A percentile compares a stretch with the other conserved stretches of the same genome.
Evolutionary conservation across 2,888 invertebrate species (phyloP).

Genomic region (Drosophila bunnanda): DNA sequence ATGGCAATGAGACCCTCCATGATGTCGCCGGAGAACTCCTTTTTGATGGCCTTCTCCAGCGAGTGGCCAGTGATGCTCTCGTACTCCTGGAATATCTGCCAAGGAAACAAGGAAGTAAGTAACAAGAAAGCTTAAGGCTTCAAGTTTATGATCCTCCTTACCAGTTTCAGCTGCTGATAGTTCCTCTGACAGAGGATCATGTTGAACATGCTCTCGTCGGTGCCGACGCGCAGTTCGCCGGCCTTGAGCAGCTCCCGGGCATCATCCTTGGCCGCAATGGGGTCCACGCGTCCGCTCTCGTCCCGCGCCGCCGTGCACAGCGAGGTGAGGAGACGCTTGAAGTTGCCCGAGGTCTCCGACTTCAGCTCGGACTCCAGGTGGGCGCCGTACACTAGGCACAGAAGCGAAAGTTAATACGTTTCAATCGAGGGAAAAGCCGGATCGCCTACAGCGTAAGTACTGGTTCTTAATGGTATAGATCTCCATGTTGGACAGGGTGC

Average conservation of each 20-base stretch:
- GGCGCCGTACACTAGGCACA: slow-evolving; percentile 89
- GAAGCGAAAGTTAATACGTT: neutral
- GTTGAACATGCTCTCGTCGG: slow-evolving; percentile 95
- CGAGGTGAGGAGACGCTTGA: slow-evolving; percentile 94
- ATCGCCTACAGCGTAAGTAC: slow-evolving; percentile 89
- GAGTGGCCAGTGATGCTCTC: slow-evolving; percentile 90
- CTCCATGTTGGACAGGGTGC: slow-evolving; percentile 94
- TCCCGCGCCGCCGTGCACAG: slow-evolving; percentile 89
- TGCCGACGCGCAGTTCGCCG: slow-evolving; percentile 89
- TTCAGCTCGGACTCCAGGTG: slow-evolving; percentile 92
- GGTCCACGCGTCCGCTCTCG: slow-evolving; percentile 91
- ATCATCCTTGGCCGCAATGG: slow-evolving; percentile 90
- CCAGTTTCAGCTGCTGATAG: slow-evolving; percentile 86
- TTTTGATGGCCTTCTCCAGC: slow-evolving; percentile 91
- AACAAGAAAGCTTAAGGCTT: neutral
- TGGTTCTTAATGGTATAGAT: slow-evolving; percentile 91
- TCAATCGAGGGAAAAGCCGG: fast-evolving
- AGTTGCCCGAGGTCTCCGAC: slow-evolving; percentile 96
- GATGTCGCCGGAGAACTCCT: slow-evolving; percentile 93
- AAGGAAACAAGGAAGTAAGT: neutral
- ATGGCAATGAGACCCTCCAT: slow-evolving; percentile 93
- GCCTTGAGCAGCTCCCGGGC: slow-evolving; percentile 92
- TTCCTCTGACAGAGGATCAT: slow-evolving; percentile 92
- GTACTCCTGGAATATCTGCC: slow-evolving; percentile 84
- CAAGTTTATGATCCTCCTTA: slow-evolving; percentile 24